A percentile compares a stretch with the other conserved stretches of the same genome.
Evolutionary conservation across 2,113 vertebrate genomes (phyloP).

Genomic region (Tachycineta bicolor): DNA sequence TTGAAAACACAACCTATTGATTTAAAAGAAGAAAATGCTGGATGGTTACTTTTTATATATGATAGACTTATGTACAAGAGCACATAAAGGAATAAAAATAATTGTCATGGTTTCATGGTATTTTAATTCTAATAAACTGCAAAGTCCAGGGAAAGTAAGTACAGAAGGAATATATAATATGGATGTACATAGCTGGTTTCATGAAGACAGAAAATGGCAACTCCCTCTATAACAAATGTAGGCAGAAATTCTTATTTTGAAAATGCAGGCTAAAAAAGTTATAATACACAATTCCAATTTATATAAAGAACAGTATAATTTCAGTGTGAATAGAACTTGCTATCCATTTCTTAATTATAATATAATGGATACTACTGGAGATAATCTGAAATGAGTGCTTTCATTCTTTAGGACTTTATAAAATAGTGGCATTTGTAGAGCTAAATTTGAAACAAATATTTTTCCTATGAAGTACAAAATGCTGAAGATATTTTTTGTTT

Average conservation of each 20-base stretch:
- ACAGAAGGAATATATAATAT: not conserved
- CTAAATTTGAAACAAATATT: not conserved
- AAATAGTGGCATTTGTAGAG: not conserved
- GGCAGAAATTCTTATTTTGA: not conserved
- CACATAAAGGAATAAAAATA: not conserved
- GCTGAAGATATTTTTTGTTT: not conserved
- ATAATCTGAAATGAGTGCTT: not conserved
- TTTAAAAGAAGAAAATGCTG: not conserved
- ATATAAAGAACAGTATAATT: not conserved
- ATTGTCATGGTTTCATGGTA: rapidly evolving
- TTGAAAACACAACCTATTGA: not conserved
- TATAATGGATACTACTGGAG: not conserved
- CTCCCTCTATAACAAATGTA: not conserved
- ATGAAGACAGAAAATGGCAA: not conserved
- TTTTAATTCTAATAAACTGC: not conserved
- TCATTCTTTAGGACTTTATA: not conserved
- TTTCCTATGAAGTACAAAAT: not conserved
- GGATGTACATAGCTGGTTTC: not conserved
- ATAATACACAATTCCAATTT: not conserved
- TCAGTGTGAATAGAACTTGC: not conserved
- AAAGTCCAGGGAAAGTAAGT: not conserved
- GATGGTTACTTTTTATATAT: not conserved
- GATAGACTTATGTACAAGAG: not conserved
- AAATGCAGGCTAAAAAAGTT: not conserved
- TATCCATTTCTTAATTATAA: not conserved